Evolutionary conservation across 2,113 vertebrate genomes (phyloP), one percentile per base, ranked within the genome.

Genomic region (Struthidea cinerea): DNA sequence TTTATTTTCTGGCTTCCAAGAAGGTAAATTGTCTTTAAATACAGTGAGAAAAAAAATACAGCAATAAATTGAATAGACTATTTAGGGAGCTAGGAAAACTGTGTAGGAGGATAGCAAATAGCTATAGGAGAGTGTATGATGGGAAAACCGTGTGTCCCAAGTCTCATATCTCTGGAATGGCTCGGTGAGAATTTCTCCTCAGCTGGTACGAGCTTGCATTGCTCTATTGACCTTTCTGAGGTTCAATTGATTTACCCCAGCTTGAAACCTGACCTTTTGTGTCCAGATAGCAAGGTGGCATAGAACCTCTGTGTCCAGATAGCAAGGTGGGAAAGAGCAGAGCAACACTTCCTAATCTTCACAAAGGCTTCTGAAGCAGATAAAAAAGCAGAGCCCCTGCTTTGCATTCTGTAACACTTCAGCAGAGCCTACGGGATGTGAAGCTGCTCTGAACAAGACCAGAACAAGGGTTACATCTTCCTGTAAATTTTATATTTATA

Each of bases 301-400:
- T 23, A 55, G 90, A 90, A 70, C 94, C 95, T 90, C 53, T 42
- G 56, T 87, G 69, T 92, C 85, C 79, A 84, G 93, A 96, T 94
- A 93, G 88, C 49, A 84, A 87, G 76, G 92, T 96, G 94, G 85
- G 78, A 92, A 64, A 81, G 88, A 90, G 89, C 53, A 86, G 80
- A 89, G 83, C 90, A 94, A 84, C 88, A 93, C 96, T 61, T 92
- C 44, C 83, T 95, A 94, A 95, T 97, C 96, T 87, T 33, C 37
- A 16, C 8, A 33, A 61, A 87, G 73, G 88, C 88, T 92, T 90
- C 88, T 68, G 94, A 84, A 71, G 65, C 76, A 94, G 94, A 95
- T 96, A 95, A 90, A 84, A 77, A 67, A 56, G 56, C 67, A 87
- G 55, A 4, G 4, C 42, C 76, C 44, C 92, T 97, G 94, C 56